Evolutionary conservation across 2,888 invertebrate genomes (phyloP).

Genomic region (Aspidiotus rigidus): DNA sequence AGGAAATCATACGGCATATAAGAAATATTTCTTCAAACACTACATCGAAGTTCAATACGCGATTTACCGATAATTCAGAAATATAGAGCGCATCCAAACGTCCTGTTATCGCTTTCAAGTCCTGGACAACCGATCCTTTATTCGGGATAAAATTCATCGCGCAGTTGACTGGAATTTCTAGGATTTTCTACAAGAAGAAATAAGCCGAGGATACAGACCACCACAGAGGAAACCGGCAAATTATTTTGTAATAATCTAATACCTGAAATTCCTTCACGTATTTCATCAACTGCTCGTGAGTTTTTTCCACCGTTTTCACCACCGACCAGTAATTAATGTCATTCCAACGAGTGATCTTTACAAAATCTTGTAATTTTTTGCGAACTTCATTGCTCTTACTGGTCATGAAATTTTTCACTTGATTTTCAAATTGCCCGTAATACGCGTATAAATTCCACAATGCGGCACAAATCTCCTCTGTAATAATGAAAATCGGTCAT

Average conservation of each 20-base stretch:
- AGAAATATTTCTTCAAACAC: background rate
- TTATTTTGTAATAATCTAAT: conserved; percentile 37
- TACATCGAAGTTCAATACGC: background rate
- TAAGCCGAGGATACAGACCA: background rate
- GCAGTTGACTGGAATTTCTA: conserved; percentile 50
- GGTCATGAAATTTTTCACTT: conserved; percentile 56
- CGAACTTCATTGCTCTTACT: conserved; percentile 72
- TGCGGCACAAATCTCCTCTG: conserved; percentile 54
- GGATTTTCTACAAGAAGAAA: conserved; percentile 45
- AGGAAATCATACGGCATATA: background rate
- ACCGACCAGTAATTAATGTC: conserved; percentile 92
- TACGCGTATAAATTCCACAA: conserved; percentile 76
- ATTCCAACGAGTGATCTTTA: conserved; percentile 90
- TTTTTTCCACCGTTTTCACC: conserved; percentile 76
- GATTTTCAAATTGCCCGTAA: conserved; percentile 65
- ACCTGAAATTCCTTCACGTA: conserved; percentile 76
- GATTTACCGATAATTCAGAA: background rate
- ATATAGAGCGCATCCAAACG: background rate
- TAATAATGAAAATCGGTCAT: no score
- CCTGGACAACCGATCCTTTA: background rate
- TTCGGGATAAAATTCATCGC: conserved; percentile 43
- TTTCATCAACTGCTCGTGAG: conserved; percentile 78
- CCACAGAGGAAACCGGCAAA: background rate
- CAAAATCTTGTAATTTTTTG: conserved; percentile 82
- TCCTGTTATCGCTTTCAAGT: background rate